Evolutionary conservation across 2,113 vertebrate species (phyloP).

Genomic region (Nematolebias whitei): DNA sequence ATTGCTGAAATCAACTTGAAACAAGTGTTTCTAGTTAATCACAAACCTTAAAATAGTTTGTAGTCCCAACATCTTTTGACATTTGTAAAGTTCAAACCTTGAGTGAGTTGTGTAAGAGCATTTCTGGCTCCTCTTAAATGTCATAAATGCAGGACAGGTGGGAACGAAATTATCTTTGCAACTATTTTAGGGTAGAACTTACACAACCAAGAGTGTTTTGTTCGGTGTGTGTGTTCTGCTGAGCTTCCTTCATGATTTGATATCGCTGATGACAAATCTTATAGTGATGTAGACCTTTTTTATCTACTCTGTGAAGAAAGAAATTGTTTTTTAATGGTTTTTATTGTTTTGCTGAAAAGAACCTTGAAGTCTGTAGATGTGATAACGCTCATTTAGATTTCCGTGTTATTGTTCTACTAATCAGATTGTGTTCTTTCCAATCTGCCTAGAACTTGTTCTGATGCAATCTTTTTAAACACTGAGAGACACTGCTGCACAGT

Average conservation of each 20-base stretch:
- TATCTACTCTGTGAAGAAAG: background rate
- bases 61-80: background rate
- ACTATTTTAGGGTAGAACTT: background rate
- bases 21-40: too few relatives aligned
- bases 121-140: background rate
- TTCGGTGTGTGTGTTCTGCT: background rate
- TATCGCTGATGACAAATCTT: constrained; percentile 1
- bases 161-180: background rate
- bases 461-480: constrained; percentile 42
- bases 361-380: constrained; percentile 13
- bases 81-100: background rate
- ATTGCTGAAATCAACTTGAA: too few relatives aligned
- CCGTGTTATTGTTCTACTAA: constrained; percentile 29
- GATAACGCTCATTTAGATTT: constrained; percentile 22
- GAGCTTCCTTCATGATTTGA: background rate
- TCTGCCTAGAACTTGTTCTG: constrained; percentile 18
- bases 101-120: background rate
- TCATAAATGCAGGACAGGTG: background rate
- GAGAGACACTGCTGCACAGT: constrained; percentile 8
- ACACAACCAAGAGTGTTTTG: background rate
- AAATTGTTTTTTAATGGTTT: background rate
- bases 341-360: background rate
- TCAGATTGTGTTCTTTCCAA: constrained; percentile 25
- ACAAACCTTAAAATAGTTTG: too few relatives aligned
- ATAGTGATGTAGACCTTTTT: background rate